phyloP scores from a whole-genome alignment of 2,113 vertebrate species.

The Crotalus viridis region DNA sequence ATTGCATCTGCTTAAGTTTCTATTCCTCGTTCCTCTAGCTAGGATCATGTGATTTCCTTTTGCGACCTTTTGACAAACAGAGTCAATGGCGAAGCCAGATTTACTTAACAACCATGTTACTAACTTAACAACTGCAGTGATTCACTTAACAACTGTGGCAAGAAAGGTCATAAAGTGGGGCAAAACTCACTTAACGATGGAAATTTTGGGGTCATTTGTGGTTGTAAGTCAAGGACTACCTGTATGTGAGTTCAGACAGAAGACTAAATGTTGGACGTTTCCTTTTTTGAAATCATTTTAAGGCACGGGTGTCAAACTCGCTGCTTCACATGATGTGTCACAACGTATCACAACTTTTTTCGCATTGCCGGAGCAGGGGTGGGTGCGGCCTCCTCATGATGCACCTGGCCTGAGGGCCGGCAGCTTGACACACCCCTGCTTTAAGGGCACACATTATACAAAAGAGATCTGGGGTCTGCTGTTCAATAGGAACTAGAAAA shows the following conservation, averaged over 20 bases:
- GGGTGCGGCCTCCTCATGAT: too few relatives aligned
- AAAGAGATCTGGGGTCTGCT: neutral
- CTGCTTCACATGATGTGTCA: too few relatives aligned
- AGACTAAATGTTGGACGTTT: neutral
- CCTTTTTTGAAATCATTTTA: neutral
- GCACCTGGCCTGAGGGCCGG: too few relatives aligned
- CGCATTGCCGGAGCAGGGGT: too few relatives aligned
- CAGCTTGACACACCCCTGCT: too few relatives aligned
- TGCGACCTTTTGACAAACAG: neutral
- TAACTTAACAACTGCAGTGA: neutral
- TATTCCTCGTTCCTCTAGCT: neutral
- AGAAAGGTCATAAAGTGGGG: neutral
- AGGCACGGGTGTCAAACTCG: neutral
- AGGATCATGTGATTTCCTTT: neutral
- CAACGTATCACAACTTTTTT: too few relatives aligned
- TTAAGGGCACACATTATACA: neutral
- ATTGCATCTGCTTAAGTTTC: neutral
- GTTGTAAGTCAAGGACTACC: neutral
- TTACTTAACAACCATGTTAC: neutral
- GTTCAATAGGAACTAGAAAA: neutral
- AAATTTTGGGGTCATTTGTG: neutral
- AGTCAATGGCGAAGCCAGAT: neutral
- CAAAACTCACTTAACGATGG: neutral
- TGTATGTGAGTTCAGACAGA: neutral
- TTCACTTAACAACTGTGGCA: neutral